These are phyloP conservation scores for Bolborhynchus lineola DNA, from an alignment of 2,113 vertebrate genomes.

Conservation along the genomic window DNA sequence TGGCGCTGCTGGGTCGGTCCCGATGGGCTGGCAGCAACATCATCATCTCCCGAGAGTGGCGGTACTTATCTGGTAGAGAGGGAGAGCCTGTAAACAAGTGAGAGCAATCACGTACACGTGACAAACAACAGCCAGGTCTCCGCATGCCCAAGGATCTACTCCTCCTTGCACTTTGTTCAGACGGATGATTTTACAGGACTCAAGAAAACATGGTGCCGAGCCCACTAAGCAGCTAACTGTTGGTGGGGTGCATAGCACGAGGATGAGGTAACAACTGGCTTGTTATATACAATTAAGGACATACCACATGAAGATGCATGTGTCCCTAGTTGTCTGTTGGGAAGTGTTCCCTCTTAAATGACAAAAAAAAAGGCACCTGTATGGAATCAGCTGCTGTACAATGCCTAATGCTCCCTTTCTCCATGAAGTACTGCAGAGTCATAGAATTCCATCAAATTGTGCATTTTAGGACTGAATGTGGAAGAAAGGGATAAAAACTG, in stretches of 20 bases:
- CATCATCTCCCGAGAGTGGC: conserved; percentile 91
- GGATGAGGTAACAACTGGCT: neutral
- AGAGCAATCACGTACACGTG: conserved; percentile 80
- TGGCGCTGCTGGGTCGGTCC: conserved; percentile 88
- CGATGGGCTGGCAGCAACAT: conserved; percentile 88
- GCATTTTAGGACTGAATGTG: neutral
- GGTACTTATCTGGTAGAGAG: conserved; percentile 94
- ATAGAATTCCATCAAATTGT: neutral
- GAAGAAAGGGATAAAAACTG: neutral
- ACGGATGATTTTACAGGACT: conserved; percentile 40
- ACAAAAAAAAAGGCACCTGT: neutral
- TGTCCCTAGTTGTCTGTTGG: neutral
- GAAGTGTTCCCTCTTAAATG: neutral
- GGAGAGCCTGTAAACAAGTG: conserved; percentile 91
- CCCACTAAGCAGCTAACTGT: conserved; percentile 3
- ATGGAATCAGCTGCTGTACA: neutral
- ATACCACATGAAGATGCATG: neutral
- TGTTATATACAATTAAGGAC: neutral
- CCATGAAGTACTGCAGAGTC: neutral
- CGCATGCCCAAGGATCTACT: conserved; percentile 3
- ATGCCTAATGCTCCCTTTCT: neutral
- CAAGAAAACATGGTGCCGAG: neutral
- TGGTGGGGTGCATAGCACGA: neutral
- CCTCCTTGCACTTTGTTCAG: neutral
- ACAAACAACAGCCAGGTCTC: conserved; percentile 71